Evolutionary conservation across 1,140 invertebrate species (phyloP).

Genomic region (Panagrolaimus sp.): DNA sequence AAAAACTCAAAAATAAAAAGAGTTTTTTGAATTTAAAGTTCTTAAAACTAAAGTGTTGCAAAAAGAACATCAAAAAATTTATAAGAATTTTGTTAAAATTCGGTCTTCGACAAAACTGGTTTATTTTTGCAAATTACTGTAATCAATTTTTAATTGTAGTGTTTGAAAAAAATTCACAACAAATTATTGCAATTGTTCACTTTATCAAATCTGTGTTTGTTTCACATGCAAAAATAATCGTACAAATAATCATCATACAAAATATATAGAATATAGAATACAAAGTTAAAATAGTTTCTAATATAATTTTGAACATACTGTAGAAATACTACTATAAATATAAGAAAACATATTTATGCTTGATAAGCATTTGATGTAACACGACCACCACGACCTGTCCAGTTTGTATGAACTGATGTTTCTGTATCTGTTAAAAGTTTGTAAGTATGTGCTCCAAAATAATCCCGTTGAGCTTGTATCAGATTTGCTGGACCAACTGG

Average conservation of each 20-base stretch:
- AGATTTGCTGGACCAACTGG: slow-evolving; percentile 79
- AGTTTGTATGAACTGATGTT: slow-evolving; percentile 66
- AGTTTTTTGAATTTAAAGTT: too few relatives aligned
- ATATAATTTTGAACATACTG: slow-evolving; percentile 22
- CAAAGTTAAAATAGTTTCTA: not conserved
- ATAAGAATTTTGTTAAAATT: too few relatives aligned
- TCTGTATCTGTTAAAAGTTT: slow-evolving; percentile 80
- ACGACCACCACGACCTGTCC: slow-evolving; percentile 15
- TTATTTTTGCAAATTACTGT: too few relatives aligned
- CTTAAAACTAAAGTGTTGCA: too few relatives aligned
- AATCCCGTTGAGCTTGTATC: slow-evolving; percentile 91
- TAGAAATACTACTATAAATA: not conserved
- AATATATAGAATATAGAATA: too few relatives aligned
- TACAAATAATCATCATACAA: not conserved
- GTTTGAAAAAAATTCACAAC: too few relatives aligned
- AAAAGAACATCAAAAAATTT: too few relatives aligned
- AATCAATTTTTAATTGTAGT: too few relatives aligned
- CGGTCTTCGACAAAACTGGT: too few relatives aligned
- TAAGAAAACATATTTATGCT: too few relatives aligned
- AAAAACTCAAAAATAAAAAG: too few relatives aligned
- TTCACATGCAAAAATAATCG: slow-evolving; percentile 5
- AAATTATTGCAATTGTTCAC: not conserved
- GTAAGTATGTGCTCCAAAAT: slow-evolving; percentile 98
- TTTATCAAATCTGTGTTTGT: slow-evolving; percentile 16
- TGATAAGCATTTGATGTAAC: too few relatives aligned